Evolutionary conservation across 2,797 vertebrate species (phyloP).

Genomic region (Dipus sagitta): DNA sequence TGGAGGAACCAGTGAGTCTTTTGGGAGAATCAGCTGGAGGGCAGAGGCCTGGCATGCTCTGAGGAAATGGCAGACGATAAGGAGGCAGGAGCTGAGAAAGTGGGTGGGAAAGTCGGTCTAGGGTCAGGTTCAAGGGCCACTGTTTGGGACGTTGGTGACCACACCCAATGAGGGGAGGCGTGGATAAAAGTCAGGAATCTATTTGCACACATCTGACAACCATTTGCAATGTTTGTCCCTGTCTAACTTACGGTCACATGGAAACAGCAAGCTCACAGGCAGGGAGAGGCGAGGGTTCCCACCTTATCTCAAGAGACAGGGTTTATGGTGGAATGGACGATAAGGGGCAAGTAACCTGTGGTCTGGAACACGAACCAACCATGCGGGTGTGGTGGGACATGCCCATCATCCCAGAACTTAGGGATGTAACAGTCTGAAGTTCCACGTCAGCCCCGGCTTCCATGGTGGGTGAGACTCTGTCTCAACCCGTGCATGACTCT

Average conservation of each 20-base stretch:
- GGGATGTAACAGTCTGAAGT: not conserved
- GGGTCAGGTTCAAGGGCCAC: not conserved
- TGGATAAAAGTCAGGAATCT: not conserved
- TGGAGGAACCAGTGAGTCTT: constrained; percentile 35
- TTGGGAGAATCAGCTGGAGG: constrained; percentile 13
- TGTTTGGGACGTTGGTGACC: not conserved
- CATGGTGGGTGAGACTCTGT: not conserved
- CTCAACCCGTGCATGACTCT: not conserved
- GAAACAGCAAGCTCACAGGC: not conserved
- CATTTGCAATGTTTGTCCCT: not conserved
- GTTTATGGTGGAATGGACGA: not conserved
- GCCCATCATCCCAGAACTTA: not conserved
- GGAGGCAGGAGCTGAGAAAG: not conserved
- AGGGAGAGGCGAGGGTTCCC: constrained; percentile 22
- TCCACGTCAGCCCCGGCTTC: not conserved
- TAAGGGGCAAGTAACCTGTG: not conserved
- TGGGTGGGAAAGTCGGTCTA: constrained; percentile 31
- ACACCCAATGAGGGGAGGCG: not conserved
- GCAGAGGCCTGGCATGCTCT: not conserved
- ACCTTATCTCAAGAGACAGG: constrained; percentile 35
- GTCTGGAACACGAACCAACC: not conserved
- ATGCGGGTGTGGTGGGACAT: not conserved
- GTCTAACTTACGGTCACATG: not conserved
- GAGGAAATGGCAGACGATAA: not conserved
- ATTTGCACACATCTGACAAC: constrained; percentile 63